These are phyloP conservation scores for Nemotelus nigrinus DNA, from an alignment of 2,888 invertebrate species.

Conservation along the genomic window DNA sequence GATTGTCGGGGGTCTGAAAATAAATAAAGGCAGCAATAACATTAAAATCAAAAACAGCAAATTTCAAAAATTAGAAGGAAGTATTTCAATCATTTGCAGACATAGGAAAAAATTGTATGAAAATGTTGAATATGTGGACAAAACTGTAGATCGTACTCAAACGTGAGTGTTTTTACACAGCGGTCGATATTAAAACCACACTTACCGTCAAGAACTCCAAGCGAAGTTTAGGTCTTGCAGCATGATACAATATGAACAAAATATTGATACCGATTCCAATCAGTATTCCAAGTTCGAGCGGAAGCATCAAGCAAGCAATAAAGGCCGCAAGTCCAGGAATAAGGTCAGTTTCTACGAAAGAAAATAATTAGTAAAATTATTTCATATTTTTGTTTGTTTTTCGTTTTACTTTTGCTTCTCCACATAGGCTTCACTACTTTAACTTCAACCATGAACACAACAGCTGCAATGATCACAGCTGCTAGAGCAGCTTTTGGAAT, in stretches of 20 bases:
- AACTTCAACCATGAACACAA: constrained; percentile 90
- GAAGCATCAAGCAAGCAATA: constrained; percentile 82
- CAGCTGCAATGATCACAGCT: constrained; percentile 91
- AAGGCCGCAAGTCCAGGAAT: constrained; percentile 87
- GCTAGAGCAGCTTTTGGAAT: constrained; percentile 88
- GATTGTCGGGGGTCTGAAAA: constrained; percentile 70
- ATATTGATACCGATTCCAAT: constrained; percentile 84
- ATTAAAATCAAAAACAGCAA: too few species aligned
- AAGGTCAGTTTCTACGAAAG: constrained; percentile 80
- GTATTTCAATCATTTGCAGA: too few species aligned
- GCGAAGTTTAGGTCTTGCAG: constrained; percentile 86
- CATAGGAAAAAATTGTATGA: too few species aligned
- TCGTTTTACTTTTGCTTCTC: constrained; percentile 82
- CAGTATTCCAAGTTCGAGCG: constrained; percentile 87
- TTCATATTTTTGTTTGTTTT: constrained; percentile 55
- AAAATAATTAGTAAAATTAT: constrained; percentile 61
- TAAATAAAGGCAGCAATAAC: background rate
- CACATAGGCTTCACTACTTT: constrained; percentile 88
- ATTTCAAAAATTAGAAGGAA: too few species aligned
- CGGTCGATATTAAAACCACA: constrained; percentile 47
- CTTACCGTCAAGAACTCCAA: constrained; percentile 79
- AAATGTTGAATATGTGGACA: too few species aligned
- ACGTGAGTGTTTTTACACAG: constrained; percentile 1
- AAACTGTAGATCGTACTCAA: constrained; percentile 13
- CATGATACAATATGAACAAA: constrained; percentile 85